These are phyloP conservation scores for Hyperopisus bebe DNA, from an alignment of 2,113 vertebrate genomes.

Conservation along the genomic window DNA sequence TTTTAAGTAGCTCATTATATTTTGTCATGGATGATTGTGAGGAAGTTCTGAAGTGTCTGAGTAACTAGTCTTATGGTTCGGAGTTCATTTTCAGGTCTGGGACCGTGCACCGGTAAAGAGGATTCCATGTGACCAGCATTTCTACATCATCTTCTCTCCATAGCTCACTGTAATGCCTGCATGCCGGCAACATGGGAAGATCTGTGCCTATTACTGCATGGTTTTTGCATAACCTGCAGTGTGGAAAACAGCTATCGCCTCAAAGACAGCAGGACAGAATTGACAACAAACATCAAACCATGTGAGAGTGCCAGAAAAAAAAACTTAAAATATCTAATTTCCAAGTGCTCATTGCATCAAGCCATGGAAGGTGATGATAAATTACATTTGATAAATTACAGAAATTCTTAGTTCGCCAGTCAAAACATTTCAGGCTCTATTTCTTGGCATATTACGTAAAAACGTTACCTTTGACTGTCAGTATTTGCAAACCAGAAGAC, in stretches of 20 bases:
- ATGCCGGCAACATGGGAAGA: not conserved
- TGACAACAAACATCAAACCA: not conserved
- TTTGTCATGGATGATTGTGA: not conserved
- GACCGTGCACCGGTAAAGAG: not conserved
- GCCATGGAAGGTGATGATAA: not conserved
- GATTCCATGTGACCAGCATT: not conserved
- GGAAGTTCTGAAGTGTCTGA: not conserved
- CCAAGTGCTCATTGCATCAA: not conserved
- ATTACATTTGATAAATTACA: not conserved
- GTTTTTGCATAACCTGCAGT: not conserved
- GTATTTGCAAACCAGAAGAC: constrained; percentile 50
- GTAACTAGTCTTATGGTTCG: not conserved
- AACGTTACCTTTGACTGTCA: constrained; percentile 49
- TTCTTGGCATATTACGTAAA: not conserved
- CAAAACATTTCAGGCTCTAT: not conserved
- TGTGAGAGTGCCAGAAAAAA: not conserved
- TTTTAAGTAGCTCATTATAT: not conserved
- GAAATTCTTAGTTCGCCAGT: constrained; percentile 5
- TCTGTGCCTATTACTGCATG: not conserved
- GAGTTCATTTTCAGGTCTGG: not conserved
- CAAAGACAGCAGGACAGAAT: not conserved
- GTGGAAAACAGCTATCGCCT: not conserved
- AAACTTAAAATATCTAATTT: not conserved
- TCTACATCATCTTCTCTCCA: not conserved
- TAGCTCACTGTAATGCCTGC: not conserved